Base-by-base conservation (phyloP, 2,113 vertebrate species). In the Brachionichthys hirsutus region DNA sequence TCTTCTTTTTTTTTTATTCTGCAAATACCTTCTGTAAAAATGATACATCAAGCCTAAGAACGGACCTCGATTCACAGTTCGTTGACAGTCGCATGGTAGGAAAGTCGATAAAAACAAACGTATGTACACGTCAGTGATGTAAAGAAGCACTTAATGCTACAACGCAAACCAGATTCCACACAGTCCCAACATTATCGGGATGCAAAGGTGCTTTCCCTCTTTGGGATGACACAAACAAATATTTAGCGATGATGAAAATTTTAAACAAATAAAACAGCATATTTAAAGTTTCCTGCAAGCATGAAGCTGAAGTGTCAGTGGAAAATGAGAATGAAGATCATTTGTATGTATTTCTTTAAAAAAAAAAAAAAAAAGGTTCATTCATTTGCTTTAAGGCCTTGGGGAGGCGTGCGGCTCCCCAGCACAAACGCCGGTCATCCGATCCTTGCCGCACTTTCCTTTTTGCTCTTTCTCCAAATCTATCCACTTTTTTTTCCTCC, bases 1-100 rank as follows among this genome's bases (percentile, higher is more conserved):
- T 6, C 36, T 84, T 83, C 85, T 80, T 82, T 85, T 82, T 74
- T 70, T 62, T 91, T 92, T 92, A 92, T 92, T 92, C 77, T 89
- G 86, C 86, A 91, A 91, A 90, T 85, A 82, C 64, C 79, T 86
- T 87, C 73, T 85, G 87, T 92, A 91, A 91, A 92, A 91, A 91
- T 86, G 70, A 84, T 85, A 90, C 89, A 89, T 85, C 80, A 85
- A 81, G 72, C 83, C 80, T 85, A 83, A 75, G 57, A 83, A 80
- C 83, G 80, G 78, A 88, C 88, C 73, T 84, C 70, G 82, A 80
- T 77, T 79, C 75, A 82, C 76, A 82, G 70, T 77, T 85, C 46
- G 85, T 88, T 81, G 85, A 87, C 85, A 86, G 78, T 75, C 69
- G 79, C 65, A 73, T 72, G 7, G 18, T 85, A 83, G 67, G 63